Conservation (phyloP, 2,113 vertebrate genomes). For the Cochlearius cochlearius region DNA sequence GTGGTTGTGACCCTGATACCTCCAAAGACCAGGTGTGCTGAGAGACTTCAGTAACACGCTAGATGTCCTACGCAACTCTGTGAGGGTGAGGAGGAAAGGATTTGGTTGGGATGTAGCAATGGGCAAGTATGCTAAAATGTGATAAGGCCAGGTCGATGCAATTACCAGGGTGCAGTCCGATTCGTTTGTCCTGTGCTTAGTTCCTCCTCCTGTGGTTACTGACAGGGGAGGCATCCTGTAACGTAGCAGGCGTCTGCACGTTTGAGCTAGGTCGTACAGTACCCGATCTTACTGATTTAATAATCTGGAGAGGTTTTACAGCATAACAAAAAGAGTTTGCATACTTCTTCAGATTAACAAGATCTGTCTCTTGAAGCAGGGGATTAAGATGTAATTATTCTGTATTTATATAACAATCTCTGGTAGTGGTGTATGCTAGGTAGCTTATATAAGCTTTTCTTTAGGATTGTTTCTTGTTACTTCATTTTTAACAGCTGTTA, state of each 20-base stretch:
- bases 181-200: not conserved
- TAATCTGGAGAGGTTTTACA: not conserved
- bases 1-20: not conserved
- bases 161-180: not conserved
- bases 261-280: not conserved
- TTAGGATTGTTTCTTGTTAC: not conserved
- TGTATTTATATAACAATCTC: not conserved
- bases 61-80: not conserved
- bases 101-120: not conserved
- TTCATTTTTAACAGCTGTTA: not conserved
- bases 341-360: not conserved
- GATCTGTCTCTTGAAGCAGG: not conserved
- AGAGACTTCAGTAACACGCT: not conserved
- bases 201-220: slow-evolving; percentile 8
- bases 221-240: not conserved
- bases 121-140: not conserved
- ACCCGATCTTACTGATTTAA: not conserved
- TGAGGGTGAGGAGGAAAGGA: not conserved
- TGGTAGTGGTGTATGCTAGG: not conserved
- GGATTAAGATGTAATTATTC: slow-evolving; percentile 6
- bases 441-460: not conserved
- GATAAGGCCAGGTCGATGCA: not conserved
- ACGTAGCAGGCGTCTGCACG: not conserved
- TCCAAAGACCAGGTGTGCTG: not conserved
- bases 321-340: not conserved